Base-by-base conservation (phyloP, 2,888 invertebrate genomes). In the Stenotaenia linearis region DNA sequence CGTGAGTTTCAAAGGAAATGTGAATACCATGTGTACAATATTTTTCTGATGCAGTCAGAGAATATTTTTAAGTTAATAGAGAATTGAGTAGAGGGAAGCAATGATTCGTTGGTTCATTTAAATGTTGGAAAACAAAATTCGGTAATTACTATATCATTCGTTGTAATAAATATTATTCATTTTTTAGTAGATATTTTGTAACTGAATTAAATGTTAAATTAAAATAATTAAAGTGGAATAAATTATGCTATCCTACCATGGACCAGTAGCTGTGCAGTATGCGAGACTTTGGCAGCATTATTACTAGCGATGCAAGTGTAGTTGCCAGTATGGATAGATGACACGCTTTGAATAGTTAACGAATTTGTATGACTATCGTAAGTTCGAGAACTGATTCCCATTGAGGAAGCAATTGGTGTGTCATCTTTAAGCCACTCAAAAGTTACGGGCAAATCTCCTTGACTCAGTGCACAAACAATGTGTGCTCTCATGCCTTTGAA, bases 351-450 rank as follows among this genome's bases (percentile, higher is more conserved):
- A 23, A 85, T 82, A 45, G 82, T 83, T 79, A 86, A 81, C 25
- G 84, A 81, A 69, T 82, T 83, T 10, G 82, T 81, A 23, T 83
- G 81, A 12, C 80, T 61, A 25, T 83, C 83, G 23, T 83, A 80
- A 40, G 81, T 81, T 35, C 81, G 80, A 12, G 82, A 83, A 32
- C 56, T 77, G 21, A 84, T 81, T 25, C 83, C 83, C 80, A 56
- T 25, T n/a, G 50, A 2, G 15, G 50, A n/a, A 35, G 79, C 5
- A 45, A 81, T 77, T 40, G 25, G 32, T 18, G 18, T 12, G 15
- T 77, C 77, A 80, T 75, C 82, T 0, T 96, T 95, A 86, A 94
- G 93, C 86, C 83, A 83, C 4, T 80, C 77, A 18, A 81, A 77
- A 5, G 79, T 79, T 9, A 82, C 35, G 25, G 83, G 81, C 18